phyloP scores from a whole-genome alignment of 1,140 invertebrate genomes.

The Grapholita molesta region DNA sequence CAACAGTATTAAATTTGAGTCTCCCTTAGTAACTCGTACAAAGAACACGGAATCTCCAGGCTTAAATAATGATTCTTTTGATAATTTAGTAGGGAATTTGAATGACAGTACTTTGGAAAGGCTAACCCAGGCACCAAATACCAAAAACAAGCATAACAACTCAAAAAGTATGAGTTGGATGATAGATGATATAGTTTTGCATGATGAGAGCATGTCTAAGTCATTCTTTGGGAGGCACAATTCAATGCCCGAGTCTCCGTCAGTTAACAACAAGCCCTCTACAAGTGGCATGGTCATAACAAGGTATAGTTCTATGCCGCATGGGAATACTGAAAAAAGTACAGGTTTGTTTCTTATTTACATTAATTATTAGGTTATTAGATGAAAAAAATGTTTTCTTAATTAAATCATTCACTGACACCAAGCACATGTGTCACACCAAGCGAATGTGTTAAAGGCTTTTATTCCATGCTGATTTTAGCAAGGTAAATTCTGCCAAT shows the following conservation, averaged over 20 bases:
- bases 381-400: too few species aligned
- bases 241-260: constrained; percentile 73
- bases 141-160: constrained; percentile 28
- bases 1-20: constrained; percentile 58
- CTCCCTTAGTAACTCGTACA: constrained; percentile 42
- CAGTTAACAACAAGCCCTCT: constrained; percentile 48
- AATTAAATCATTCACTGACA: too few species aligned
- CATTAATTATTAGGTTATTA: constrained; percentile 12
- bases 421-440: too few species aligned
- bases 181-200: constrained; percentile 39
- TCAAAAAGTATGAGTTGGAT: constrained; percentile 32
- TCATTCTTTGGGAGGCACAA: constrained; percentile 59
- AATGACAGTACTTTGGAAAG: constrained; percentile 72
- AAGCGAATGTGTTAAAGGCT: too few species aligned
- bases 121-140: constrained; percentile 57
- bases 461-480: too few species aligned
- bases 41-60: constrained; percentile 50
- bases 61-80: constrained; percentile 74
- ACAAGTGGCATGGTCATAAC: constrained; percentile 59
- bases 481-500: too few species aligned
- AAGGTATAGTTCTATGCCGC: constrained; percentile 71
- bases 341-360: constrained; percentile 28
- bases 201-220: constrained; percentile 49
- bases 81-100: constrained; percentile 65
- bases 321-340: constrained; percentile 40